Conservation (phyloP, 23 tunicate genomes). For the Styela clava region DNA sequence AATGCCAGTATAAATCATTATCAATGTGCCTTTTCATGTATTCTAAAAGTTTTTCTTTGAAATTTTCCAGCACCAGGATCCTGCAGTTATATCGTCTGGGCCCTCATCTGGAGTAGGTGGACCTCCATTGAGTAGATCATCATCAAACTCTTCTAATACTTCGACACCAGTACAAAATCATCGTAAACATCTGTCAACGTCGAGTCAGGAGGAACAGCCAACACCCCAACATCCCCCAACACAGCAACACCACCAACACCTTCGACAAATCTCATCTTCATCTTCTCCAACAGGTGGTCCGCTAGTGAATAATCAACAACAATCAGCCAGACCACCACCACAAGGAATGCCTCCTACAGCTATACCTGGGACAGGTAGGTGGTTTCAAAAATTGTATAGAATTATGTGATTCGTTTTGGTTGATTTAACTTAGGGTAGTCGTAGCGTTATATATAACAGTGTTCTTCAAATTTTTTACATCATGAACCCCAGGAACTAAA, state of each 20-base stretch:
- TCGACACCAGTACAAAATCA: slow-evolving; percentile 5
- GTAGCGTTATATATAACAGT: no score
- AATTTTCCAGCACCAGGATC: slow-evolving; percentile 16
- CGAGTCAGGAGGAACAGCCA: slow-evolving; percentile 9
- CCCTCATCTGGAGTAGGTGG: slow-evolving; percentile 10
- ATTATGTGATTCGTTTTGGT: neutral
- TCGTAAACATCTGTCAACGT: slow-evolving; percentile 18
- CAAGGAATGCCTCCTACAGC: neutral
- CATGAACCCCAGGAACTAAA: no score
- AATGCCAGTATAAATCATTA: no score
- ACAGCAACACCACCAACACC: slow-evolving; percentile 4
- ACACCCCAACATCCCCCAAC: neutral
- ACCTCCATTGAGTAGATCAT: slow-evolving; percentile 8
- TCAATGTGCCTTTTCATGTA: no score
- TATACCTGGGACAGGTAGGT: neutral
- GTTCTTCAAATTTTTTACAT: no score
- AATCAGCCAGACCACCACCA: neutral
- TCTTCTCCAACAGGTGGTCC: slow-evolving; percentile 15
- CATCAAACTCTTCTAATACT: slow-evolving; percentile 20
- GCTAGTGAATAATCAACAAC: neutral
- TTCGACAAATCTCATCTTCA: neutral
- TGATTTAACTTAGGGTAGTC: neutral
- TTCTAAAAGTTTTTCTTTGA: no score
- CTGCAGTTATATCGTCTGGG: slow-evolving; percentile 6
- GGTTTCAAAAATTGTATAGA: neutral